Evolutionary conservation across 2,113 vertebrate species (phyloP).

Genomic region (Hylia prasina): DNA sequence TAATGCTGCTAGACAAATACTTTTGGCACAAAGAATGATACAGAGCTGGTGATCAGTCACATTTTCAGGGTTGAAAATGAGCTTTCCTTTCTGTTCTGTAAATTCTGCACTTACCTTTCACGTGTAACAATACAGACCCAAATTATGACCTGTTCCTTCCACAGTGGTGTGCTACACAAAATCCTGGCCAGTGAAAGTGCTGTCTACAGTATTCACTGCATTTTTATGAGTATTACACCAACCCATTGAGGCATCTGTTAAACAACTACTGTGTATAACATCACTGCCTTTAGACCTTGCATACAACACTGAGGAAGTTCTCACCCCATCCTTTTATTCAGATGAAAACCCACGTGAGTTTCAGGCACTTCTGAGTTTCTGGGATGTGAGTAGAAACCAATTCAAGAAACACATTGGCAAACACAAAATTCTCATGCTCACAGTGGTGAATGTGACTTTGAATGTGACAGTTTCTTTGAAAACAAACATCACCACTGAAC

Average conservation of each 20-base stretch:
- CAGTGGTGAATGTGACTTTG: not conserved
- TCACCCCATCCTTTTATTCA: not conserved
- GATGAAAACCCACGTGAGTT: not conserved
- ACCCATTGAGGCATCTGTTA: not conserved
- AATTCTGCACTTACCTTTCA: not conserved
- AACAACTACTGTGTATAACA: not conserved
- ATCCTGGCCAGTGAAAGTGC: not conserved
- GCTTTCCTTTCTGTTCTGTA: not conserved
- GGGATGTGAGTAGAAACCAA: not conserved
- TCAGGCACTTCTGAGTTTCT: not conserved
- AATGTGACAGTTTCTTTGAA: not conserved
- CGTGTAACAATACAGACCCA: not conserved
- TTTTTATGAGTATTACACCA: not conserved
- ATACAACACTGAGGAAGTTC: not conserved
- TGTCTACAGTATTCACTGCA: not conserved
- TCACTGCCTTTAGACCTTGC: not conserved
- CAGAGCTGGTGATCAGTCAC: conserved; percentile 19
- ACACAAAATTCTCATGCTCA: not conserved
- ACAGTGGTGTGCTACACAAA: not conserved
- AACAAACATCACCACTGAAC: not conserved
- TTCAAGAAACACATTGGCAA: not conserved
- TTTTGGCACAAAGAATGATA: conserved; percentile 24
- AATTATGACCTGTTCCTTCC: not conserved
- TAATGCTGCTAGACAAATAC: conserved; percentile 55
- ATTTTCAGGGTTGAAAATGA: conserved; percentile 12